Evolutionary conservation across 2,113 vertebrate species (phyloP).

Genomic region (Bos indicus): DNA sequence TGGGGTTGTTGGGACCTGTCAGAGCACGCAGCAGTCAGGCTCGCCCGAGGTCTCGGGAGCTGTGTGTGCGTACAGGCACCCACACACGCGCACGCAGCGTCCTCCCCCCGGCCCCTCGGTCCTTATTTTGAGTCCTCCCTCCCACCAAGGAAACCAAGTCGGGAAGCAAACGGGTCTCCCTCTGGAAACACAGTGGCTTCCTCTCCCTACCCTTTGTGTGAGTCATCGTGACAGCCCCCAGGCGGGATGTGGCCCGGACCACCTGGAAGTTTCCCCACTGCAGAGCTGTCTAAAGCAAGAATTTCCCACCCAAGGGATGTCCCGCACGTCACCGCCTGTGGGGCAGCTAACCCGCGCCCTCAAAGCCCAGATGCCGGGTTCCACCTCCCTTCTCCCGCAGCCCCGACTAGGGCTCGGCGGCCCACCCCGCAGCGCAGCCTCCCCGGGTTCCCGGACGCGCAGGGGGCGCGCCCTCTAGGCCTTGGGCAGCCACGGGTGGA

Average conservation of each 20-base stretch:
- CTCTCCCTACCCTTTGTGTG: neutral
- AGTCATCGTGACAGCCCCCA: neutral
- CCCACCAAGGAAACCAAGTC: neutral
- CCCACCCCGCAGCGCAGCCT: neutral
- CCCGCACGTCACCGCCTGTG: neutral
- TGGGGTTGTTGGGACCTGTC: constrained; percentile 57
- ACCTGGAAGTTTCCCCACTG: neutral
- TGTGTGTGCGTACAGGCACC: neutral
- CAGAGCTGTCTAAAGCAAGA: neutral
- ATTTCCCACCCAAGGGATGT: neutral
- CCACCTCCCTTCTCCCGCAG: neutral
- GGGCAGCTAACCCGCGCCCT: neutral
- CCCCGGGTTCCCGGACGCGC: neutral
- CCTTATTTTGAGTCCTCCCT: neutral
- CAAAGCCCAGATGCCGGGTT: neutral
- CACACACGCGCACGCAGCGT: neutral
- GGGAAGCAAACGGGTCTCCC: neutral
- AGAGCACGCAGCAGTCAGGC: constrained; percentile 46
- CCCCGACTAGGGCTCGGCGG: neutral
- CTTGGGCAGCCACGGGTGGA: neutral
- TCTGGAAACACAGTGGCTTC: neutral
- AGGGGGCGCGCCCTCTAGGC: too few species aligned
- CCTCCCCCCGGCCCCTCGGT: neutral
- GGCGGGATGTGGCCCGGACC: neutral
- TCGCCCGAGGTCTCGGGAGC: neutral